A percentile compares a stretch with the other conserved stretches of the same genome.
These are phyloP conservation scores for Gymnoscelis rufifasciata DNA, from an alignment of 2,888 invertebrate species.

Conservation along the genomic window DNA sequence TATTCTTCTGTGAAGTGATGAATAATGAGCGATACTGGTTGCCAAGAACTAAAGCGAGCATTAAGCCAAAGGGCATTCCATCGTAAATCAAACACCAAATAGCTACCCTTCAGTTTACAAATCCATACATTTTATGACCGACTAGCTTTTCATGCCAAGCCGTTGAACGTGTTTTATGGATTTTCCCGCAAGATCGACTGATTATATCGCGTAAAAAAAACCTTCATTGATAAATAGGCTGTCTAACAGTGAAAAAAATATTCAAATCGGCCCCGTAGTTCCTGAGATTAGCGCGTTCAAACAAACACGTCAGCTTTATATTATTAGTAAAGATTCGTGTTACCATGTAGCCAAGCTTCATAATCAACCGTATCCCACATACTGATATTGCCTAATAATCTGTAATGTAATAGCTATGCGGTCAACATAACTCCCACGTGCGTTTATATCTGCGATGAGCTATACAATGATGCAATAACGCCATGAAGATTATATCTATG, in stretches of 20 bases:
- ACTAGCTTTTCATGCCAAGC: too few species aligned
- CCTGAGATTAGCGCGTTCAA: too few species aligned
- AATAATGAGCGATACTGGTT: not conserved
- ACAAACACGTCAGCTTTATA: too few species aligned
- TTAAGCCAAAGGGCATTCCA: slow-evolving; percentile 17
- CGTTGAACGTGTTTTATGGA: too few species aligned
- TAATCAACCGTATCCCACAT: slow-evolving; percentile 6
- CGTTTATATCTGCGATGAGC: slow-evolving; percentile 11
- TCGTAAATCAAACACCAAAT: slow-evolving; percentile 21
- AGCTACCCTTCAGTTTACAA: slow-evolving; percentile 19
- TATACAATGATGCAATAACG: slow-evolving; percentile 16
- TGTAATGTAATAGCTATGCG: slow-evolving; percentile 13
- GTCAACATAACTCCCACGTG: slow-evolving; percentile 20
- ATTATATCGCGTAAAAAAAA: too few species aligned
- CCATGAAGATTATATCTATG: slow-evolving; percentile 8
- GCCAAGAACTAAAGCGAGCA: slow-evolving; percentile 16
- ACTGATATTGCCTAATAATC: slow-evolving; percentile 17
- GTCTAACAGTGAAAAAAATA: too few species aligned
- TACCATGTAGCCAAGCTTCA: not conserved
- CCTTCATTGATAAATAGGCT: too few species aligned
- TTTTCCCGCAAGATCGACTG: too few species aligned
- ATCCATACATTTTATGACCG: slow-evolving; percentile 17
- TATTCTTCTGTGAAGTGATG: not conserved
- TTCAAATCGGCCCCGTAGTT: too few species aligned
- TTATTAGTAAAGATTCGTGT: too few species aligned